Base-by-base conservation (phyloP, 2,113 vertebrate genomes). In the Xyrauchen texanus region DNA sequence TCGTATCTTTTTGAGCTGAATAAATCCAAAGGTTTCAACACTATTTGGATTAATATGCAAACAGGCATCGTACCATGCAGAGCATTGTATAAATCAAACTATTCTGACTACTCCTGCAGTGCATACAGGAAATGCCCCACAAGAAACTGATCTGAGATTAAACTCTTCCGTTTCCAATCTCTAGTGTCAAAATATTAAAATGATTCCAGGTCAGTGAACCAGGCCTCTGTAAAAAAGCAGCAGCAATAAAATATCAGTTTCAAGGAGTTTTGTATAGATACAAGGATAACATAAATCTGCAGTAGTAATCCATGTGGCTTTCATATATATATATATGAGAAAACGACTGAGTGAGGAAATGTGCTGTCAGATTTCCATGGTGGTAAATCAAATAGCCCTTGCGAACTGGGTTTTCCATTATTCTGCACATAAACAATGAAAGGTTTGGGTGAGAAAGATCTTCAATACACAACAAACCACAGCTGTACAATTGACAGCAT, bases 131-230 rank as follows among this genome's bases (percentile, higher is more conserved):
- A 74, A 63, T 52, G 45, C 55, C 55, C 7, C 6, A 6, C 66
- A 52, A 42, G 10, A 58, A 63, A 45, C 66, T 44, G 12, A 60
- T 61, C 45, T 47, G 51, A 77, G 53, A 58, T 58, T 45, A 71
- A 71, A 71, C 68, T 44, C 53, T 74, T 63, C 72, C 58, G 62
- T 62, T 63, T 74, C 46, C 58, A 9, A 2, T 62, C 71, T 62
- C 58, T 51, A 63, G 46, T 13, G 58, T 49, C 16, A 13, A 62
- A 9, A 74, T 62, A 63, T 74, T 63, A 16, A 11, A 47, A 74
- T 51, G 72, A 62, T 74, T 49, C 46, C 72, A 51, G 72, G 72
- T 74, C 72, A 74, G 72, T 67, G 68, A 78, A 78, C 66, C 77
- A 78, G 58, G 21, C 21, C 21, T 34, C 21, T 3, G 21, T 34